Base-by-base conservation (phyloP, 2,113 vertebrate species). In the Aspiorhynchus laticeps region DNA sequence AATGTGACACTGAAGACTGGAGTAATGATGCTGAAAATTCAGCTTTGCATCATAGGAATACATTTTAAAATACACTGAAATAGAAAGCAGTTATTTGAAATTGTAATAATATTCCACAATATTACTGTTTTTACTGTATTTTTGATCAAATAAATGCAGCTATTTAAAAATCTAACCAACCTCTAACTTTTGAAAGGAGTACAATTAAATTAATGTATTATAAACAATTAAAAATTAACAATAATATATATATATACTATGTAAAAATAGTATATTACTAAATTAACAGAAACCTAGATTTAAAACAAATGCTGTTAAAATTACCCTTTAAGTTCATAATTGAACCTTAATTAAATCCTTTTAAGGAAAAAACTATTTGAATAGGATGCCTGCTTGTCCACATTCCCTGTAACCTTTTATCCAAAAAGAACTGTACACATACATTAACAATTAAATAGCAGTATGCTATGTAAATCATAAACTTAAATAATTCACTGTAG, bases 361-460 rank as follows among this genome's bases (percentile, higher is more conserved):
- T 56, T 11, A 56, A 21, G 19, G 2, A 21, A 56, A 21, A 7
- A 56, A 56, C 2, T 19, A 56, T 56, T 56, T 56, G 21, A 59
- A 59, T 9, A 59, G 56, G 7, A 59, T 9, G 21, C 21, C 19
- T 24, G 19, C 36, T 74, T 41, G 36, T 11, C 36, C 21, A 74
- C 36, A 74, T 38, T 24, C 24, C 9, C 10, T 24, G 2, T 41
- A 74, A 74, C 74, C 28, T 43, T 79, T 71, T 80, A 24, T 80
- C 31, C 24, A 5, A 53, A 24, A 61, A 63, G 78, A 78, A 21
- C 46, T 43, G 24, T 75, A 43, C 75, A 81, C 26, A 61, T 56
- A 19, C 33, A 74, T 85, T 76, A 79, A 75, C 41, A 86, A 71
- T 85, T 83, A 73, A 85, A 83, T 79, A 84, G 65, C 75, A 51